Conservation (phyloP, 2,113 vertebrate species). For the Mus spicilegus region DNA sequence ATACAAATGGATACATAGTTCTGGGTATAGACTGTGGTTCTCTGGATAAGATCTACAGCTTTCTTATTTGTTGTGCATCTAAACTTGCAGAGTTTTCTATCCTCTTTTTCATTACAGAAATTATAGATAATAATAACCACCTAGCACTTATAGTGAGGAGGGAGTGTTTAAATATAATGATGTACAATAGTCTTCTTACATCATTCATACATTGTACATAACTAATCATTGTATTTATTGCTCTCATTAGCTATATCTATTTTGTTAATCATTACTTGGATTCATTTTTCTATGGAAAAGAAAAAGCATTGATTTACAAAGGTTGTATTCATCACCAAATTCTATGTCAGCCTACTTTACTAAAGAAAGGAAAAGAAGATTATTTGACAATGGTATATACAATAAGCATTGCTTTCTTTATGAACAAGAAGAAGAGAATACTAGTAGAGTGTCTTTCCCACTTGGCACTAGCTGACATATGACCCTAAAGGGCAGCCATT, state of each 20-base stretch:
- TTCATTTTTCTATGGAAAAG: background rate
- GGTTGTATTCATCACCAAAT: background rate
- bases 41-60: background rate
- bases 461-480: background rate
- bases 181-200: background rate
- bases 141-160: background rate
- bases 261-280: background rate
- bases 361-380: background rate
- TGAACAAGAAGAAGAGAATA: background rate
- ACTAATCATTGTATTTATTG: background rate
- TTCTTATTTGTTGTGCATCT: background rate
- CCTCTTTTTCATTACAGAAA: conserved; percentile 2
- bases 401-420: background rate
- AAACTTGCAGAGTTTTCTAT: background rate
- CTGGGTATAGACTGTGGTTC: background rate
- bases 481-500: no score
- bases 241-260: background rate
- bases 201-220: background rate
- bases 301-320: background rate
- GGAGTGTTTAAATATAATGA: conserved; percentile 13
- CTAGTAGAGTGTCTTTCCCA: background rate
- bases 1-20: background rate
- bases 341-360: background rate
- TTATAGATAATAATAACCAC: background rate
- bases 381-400: background rate